Conservation (phyloP, 2,113 vertebrate species). For the Microcebus murinus region DNA sequence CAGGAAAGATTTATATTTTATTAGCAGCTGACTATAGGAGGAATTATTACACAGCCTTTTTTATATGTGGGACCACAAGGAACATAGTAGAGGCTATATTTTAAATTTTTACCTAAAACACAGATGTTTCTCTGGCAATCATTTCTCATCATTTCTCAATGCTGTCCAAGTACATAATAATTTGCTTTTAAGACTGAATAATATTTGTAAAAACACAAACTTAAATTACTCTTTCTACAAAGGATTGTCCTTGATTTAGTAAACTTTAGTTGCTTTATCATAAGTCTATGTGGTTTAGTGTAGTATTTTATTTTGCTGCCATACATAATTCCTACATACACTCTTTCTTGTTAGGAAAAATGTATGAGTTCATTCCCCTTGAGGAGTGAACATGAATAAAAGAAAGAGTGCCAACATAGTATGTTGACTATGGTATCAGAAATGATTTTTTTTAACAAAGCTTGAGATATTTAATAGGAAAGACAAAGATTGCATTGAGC, state of each 20-base stretch:
- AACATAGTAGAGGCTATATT: background rate
- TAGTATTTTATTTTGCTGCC: background rate
- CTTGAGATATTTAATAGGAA: background rate
- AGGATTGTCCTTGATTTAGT: background rate
- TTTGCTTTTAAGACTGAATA: conserved; percentile 37
- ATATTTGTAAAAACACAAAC: background rate
- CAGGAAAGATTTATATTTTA: background rate
- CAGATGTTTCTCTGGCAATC: background rate
- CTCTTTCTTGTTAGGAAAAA: background rate
- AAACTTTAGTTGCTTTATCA: background rate
- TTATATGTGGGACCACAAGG: background rate
- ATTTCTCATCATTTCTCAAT: background rate
- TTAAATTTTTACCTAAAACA: conserved; percentile 20
- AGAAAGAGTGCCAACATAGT: background rate
- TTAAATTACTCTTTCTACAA: background rate
- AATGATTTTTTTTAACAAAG: background rate
- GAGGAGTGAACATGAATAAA: background rate
- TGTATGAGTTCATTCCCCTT: background rate
- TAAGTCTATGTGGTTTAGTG: background rate
- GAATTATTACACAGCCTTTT: background rate
- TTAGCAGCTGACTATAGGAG: background rate
- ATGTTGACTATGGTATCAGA: background rate
- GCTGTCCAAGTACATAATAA: background rate
- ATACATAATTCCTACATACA: background rate
- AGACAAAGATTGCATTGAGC: background rate